Evolutionary conservation across 1,140 invertebrate genomes (phyloP).

Genomic region (Zophobas morio): DNA sequence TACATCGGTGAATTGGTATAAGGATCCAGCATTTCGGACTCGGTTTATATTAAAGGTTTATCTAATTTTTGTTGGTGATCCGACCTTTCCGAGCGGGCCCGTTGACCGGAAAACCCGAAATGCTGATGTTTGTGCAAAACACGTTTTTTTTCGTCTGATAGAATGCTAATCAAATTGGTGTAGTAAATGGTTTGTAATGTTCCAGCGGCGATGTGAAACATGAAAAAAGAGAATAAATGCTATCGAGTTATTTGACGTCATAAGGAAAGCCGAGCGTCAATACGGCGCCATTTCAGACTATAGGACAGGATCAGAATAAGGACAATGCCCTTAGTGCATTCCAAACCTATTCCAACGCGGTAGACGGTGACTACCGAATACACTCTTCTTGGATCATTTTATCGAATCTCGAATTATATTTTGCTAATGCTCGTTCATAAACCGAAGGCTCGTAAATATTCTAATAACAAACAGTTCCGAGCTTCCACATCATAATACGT

Average conservation of each 20-base stretch:
- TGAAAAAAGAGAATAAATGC: constrained; percentile 12
- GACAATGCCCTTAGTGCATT: constrained; percentile 23
- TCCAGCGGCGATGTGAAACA: background rate
- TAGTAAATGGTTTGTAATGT: constrained; percentile 24
- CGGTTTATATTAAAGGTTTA: too few relatives aligned
- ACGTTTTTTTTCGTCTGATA: background rate
- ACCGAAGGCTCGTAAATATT: constrained; percentile 34
- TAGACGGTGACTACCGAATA: background rate
- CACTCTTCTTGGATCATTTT: background rate
- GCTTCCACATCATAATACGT: constrained; percentile 29
- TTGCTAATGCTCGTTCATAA: constrained; percentile 31
- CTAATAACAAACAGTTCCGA: constrained; percentile 4
- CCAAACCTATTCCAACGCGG: constrained; percentile 13
- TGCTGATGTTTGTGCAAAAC: too few relatives aligned
- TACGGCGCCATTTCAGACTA: constrained; percentile 13
- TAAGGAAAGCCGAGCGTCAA: constrained; percentile 17
- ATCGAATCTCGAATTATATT: constrained; percentile 2
- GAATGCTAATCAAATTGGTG: constrained; percentile 10
- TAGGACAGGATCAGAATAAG: constrained; percentile 28
- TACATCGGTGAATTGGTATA: too few relatives aligned
- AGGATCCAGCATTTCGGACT: too few relatives aligned
- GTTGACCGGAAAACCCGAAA: background rate
- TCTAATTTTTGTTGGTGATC: background rate
- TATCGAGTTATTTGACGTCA: constrained; percentile 27
- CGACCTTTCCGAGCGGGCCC: too few relatives aligned